Percentiles rank a stretch among this genome's conserved stretches.
Conservation (phyloP, 2,113 vertebrate species). For the Phrynosoma blainvillii region DNA sequence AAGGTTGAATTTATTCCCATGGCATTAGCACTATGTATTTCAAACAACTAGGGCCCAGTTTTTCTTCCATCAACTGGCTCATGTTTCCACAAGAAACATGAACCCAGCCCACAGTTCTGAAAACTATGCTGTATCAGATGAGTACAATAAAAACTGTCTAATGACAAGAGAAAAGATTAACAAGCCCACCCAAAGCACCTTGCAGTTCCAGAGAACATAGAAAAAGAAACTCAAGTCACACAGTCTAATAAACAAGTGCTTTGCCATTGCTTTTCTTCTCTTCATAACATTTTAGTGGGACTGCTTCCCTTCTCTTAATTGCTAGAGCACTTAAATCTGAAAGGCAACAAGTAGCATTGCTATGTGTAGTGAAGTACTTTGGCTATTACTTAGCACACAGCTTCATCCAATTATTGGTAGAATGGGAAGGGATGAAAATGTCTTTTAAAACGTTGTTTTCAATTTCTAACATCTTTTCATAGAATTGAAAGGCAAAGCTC, state of each 20-base stretch:
- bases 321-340: neutral
- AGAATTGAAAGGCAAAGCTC: neutral
- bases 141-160: fast-evolving
- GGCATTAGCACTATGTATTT: neutral
- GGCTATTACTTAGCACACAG: neutral
- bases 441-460: neutral
- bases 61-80: neutral
- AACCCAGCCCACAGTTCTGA: neutral
- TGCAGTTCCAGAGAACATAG: neutral
- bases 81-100: neutral
- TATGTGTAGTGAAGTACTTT: neutral
- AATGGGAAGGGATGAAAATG: too few species aligned
- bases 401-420: neutral
- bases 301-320: neutral
- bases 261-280: neutral
- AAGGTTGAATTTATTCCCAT: fast-evolving
- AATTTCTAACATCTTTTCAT: neutral
- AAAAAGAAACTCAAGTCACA: neutral
- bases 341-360: neutral
- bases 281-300: neutral
- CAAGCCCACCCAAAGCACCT: neutral
- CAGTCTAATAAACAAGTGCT: neutral
- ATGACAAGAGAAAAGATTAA: neutral
- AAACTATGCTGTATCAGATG: neutral
- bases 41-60: fast-evolving